Percentiles rank a stretch among this genome's conserved stretches.
phyloP scores from a whole-genome alignment of 2,797 vertebrate genomes.

The Sebastes cheni region DNA sequence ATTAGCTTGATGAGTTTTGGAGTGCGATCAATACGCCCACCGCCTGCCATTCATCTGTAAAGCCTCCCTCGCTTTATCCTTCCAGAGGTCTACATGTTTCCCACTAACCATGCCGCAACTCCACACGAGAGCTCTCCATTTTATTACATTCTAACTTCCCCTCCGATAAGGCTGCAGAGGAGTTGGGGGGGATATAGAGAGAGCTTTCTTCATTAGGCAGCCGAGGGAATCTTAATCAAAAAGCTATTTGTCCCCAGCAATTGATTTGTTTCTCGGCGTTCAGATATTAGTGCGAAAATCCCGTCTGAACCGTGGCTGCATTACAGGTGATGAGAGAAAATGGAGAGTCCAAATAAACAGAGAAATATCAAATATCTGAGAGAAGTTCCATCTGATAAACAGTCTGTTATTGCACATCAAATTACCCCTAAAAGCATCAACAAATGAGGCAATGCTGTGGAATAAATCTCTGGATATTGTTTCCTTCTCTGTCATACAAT shows the following conservation, averaged over 20 bases:
- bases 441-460: background rate
- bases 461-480: background rate
- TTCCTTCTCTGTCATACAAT: background rate
- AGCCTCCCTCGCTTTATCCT: conserved; percentile 38
- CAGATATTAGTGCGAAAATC: conserved; percentile 50
- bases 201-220: conserved; percentile 54
- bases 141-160: conserved; percentile 37
- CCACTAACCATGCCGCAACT: conserved; percentile 6
- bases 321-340: conserved; percentile 35
- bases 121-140: conserved; percentile 23
- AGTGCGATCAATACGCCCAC: conserved; percentile 63
- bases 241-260: conserved; percentile 57
- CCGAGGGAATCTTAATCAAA: conserved; percentile 68
- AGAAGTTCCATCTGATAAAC: background rate
- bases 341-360: conserved; percentile 10
- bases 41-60: conserved; percentile 64
- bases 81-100: conserved; percentile 21
- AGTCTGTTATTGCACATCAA: background rate
- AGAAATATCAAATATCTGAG: background rate
- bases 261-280: conserved; percentile 61
- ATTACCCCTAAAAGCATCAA: conserved; percentile 5
- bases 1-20: conserved; percentile 75
- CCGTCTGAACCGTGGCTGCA: conserved; percentile 5
- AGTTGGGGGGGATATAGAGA: conserved; percentile 17
- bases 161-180: background rate